These are phyloP conservation scores for Callionymus lyra DNA, from an alignment of 2,113 vertebrate species.

Conservation along the genomic window DNA sequence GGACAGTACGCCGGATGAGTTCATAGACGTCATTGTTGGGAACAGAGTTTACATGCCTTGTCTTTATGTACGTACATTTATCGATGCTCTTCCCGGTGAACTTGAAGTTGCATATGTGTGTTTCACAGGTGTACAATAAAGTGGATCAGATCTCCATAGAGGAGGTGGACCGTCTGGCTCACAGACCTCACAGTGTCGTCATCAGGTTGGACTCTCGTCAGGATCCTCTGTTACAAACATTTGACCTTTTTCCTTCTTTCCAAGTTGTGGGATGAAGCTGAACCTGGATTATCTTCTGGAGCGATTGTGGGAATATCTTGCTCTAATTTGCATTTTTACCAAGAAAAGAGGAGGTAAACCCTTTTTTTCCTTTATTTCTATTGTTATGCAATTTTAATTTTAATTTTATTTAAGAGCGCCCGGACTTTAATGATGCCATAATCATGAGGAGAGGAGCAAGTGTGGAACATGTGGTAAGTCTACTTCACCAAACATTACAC, in stretches of 20 bases:
- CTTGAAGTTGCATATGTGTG: conserved; percentile 1
- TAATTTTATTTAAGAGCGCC: conserved; percentile 75
- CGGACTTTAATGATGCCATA: conserved; percentile 90
- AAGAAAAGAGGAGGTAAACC: conserved; percentile 91
- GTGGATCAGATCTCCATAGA: conserved; percentile 98
- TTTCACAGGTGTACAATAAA: conserved; percentile 92
- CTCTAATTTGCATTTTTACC: conserved; percentile 94
- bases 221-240: neutral
- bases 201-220: conserved; percentile 73
- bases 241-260: neutral
- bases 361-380: too few relatives aligned
- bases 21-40: conserved; percentile 96
- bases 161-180: conserved; percentile 89
- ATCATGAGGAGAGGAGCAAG: conserved; percentile 89
- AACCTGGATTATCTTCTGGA: conserved; percentile 94
- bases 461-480: conserved; percentile 91
- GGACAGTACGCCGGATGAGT: conserved; percentile 90
- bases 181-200: conserved; percentile 82
- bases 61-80: conserved; percentile 78
- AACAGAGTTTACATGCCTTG: conserved; percentile 98
- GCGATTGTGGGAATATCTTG: conserved; percentile 89
- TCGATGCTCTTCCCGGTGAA: neutral
- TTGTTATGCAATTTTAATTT: too few relatives aligned
- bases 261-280: conserved; percentile 93
- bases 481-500: neutral